Evolutionary conservation across 2,113 vertebrate species (phyloP).

Genomic region (Nicator chloris): DNA sequence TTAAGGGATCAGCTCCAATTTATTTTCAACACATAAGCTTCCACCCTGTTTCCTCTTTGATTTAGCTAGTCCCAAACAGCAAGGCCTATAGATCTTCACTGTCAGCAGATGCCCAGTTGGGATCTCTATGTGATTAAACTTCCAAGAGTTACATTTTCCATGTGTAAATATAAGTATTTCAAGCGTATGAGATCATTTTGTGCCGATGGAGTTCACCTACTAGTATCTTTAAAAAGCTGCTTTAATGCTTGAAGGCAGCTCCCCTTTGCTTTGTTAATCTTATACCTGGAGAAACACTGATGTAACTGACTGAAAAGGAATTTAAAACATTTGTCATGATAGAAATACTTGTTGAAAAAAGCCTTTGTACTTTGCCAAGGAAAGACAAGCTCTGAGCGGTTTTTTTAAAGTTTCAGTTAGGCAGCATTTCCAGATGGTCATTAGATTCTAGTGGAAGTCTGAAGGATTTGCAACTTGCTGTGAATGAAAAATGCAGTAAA

Average conservation of each 20-base stretch:
- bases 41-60: background rate
- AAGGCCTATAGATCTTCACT: background rate
- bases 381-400: background rate
- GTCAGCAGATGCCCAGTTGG: background rate
- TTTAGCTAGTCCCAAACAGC: background rate
- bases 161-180: background rate
- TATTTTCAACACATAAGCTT: background rate
- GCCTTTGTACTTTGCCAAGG: background rate
- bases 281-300: background rate
- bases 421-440: background rate
- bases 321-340: background rate
- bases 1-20: background rate
- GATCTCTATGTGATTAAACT: background rate
- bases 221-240: background rate
- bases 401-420: background rate
- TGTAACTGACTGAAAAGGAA: background rate
- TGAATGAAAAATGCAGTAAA: background rate
- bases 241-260: background rate
- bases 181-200: background rate
- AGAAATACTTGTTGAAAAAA: background rate
- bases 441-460: background rate
- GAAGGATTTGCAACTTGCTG: background rate
- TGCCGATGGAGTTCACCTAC: background rate
- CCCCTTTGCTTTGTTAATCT: background rate
- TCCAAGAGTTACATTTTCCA: background rate